A percentile compares a stretch with the other conserved stretches of the same genome.
Evolutionary conservation across 1,140 invertebrate genomes (phyloP).

Genomic region (Drosophila pruinosa): DNA sequence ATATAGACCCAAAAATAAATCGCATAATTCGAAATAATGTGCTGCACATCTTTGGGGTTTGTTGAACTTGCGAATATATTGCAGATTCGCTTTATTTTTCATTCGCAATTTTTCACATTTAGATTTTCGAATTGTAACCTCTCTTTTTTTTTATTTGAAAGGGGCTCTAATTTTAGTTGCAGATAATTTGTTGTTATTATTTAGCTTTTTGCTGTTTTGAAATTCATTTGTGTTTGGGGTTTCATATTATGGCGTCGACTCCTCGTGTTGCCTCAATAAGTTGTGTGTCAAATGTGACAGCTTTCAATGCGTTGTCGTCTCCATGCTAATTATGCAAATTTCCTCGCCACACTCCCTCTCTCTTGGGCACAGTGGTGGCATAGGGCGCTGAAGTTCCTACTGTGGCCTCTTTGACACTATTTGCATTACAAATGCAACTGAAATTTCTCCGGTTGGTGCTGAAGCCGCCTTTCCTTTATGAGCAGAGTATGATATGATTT

Average conservation of each 20-base stretch:
- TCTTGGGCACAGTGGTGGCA: neutral
- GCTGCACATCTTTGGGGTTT: constrained; percentile 57
- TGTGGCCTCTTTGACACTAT: constrained; percentile 40
- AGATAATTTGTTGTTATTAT: constrained; percentile 58
- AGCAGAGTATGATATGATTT: constrained; percentile 53
- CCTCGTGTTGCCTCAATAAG: neutral
- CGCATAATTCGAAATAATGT: constrained; percentile 70
- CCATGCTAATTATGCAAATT: constrained; percentile 76
- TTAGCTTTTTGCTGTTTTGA: neutral
- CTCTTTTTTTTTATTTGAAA: neutral
- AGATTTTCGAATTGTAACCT: constrained; percentile 32
- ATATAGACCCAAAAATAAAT: constrained; percentile 60
- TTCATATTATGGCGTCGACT: constrained; percentile 7
- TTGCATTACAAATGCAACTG: constrained; percentile 61
- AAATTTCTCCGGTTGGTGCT: constrained; percentile 33
- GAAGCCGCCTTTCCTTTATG: constrained; percentile 7
- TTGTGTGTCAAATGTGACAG: constrained; percentile 70
- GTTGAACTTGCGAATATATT: constrained; percentile 63
- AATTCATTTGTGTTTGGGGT: constrained; percentile 29
- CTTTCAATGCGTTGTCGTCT: constrained; percentile 60
- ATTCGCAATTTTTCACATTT: constrained; percentile 21
- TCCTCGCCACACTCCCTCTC: neutral
- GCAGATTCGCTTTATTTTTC: constrained; percentile 26
- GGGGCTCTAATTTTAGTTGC: constrained; percentile 62
- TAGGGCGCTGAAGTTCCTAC: constrained; percentile 3